A percentile compares a stretch with the other conserved stretches of the same genome.
Evolutionary conservation across 2,888 invertebrate genomes (phyloP).

Genomic region (Pachliopta kotzebuea): DNA sequence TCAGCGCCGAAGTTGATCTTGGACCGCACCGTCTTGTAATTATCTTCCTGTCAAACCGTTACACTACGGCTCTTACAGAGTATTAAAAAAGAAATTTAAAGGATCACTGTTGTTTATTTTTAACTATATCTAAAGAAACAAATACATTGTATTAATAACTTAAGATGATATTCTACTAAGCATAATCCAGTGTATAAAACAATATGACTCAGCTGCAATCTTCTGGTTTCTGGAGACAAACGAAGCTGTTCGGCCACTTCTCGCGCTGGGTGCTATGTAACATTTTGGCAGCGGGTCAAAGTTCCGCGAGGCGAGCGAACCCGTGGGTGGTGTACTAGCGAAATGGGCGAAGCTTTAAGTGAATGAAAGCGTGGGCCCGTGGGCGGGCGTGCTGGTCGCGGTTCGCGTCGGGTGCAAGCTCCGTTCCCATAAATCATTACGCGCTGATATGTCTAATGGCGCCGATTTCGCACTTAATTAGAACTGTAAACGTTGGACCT

Average conservation of each 20-base stretch:
- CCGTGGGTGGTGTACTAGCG: conserved; percentile 16
- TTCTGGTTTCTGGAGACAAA: neutral
- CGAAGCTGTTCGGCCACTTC: neutral
- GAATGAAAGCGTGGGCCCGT: conserved; percentile 13
- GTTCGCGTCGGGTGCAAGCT: conserved; percentile 21
- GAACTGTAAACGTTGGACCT: conserved; percentile 10
- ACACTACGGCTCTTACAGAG: neutral
- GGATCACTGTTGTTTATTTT: neutral
- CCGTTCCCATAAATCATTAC: conserved; percentile 21
- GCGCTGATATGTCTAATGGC: conserved; percentile 4
- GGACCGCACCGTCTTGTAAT: neutral
- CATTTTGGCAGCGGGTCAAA: conserved; percentile 10
- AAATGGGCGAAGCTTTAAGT: conserved; percentile 7
- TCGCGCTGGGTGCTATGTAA: neutral
- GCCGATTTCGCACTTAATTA: conserved; percentile 24
- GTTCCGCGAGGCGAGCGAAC: conserved; percentile 10
- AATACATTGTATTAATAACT: no score
- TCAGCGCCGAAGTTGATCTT: conserved; percentile 13
- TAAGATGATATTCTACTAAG: neutral
- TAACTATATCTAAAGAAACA: no score
- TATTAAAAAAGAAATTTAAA: neutral
- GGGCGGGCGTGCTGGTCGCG: conserved; percentile 10
- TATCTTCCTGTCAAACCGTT: neutral
- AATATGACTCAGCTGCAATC: neutral
- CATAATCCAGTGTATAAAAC: neutral